A percentile compares a stretch with the other conserved stretches of the same genome.
Evolutionary conservation across 2,113 vertebrate species (phyloP).

Genomic region (Riparia riparia): DNA sequence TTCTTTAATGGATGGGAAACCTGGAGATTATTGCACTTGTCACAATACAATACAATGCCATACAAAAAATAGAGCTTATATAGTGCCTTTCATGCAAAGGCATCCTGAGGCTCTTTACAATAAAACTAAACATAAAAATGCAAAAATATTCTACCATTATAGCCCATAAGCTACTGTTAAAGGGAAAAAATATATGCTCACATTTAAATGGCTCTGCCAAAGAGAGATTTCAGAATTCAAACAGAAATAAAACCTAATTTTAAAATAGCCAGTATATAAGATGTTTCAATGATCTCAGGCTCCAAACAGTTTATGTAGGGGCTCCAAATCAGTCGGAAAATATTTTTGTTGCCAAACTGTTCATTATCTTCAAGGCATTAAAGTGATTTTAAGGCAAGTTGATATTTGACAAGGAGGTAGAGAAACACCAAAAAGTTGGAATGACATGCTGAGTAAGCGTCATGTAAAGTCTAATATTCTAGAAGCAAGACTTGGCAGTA

Average conservation of each 20-base stretch:
- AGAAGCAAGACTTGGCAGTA: neutral
- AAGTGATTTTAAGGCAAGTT: slow-evolving; percentile 49
- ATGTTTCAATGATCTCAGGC: neutral
- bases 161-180: slow-evolving; percentile 46
- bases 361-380: slow-evolving; percentile 51
- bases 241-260: slow-evolving; percentile 53
- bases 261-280: slow-evolving; percentile 19
- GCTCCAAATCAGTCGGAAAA: slow-evolving; percentile 37
- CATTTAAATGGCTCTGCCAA: slow-evolving; percentile 41
- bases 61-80: slow-evolving; percentile 63
- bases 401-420: slow-evolving; percentile 34
- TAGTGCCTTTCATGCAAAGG: slow-evolving; percentile 64
- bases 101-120: slow-evolving; percentile 63
- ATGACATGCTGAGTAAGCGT: slow-evolving; percentile 7
- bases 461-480: slow-evolving; percentile 26
- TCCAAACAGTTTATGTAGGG: neutral
- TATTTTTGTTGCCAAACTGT: slow-evolving; percentile 47
- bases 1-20: slow-evolving; percentile 78
- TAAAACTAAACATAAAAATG: slow-evolving; percentile 73
- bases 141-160: slow-evolving; percentile 50
- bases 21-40: slow-evolving; percentile 71
- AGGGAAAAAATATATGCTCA: slow-evolving; percentile 29
- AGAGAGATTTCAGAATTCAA: slow-evolving; percentile 48
- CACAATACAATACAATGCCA: slow-evolving; percentile 62
- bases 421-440: neutral